Base-by-base conservation (phyloP, 1,140 invertebrate species). In the Eurosta solidaginis region DNA sequence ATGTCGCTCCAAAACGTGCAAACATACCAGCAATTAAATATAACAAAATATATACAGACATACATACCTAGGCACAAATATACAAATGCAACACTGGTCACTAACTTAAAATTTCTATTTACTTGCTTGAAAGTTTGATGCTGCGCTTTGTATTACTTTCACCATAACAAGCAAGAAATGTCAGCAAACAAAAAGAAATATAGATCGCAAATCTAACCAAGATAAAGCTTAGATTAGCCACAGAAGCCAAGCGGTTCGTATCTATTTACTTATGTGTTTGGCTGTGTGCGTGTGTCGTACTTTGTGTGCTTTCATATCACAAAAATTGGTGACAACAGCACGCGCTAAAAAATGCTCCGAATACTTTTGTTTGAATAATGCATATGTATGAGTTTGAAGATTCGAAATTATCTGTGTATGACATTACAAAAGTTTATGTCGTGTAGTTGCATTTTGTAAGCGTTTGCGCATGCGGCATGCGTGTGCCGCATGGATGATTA, bases 271-370 rank as follows among this genome's bases (percentile, higher is more conserved):
- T 4, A n/a, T n/a, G 22, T 36, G 25, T 17, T 5, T n/a, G 25
- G 5, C 1, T 12, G 0, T 2, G 22, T 54, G 25, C 14, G 14
- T 29, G 20, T 29, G 10, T 20, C 3, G 22, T 2, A 17, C 22
- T n/a, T n/a, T n/a, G n/a, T n/a, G n/a, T n/a, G n/a, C n/a, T n/a
- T n/a, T n/a, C n/a, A 73, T 20, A 73, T 36, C 63, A 17, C 27
- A 40, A 73, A 29, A 36, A 40, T 20, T n/a, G 36, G 76, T 52
- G 50, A 45, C 76, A 40, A 63, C 50, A 33, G 52, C 50, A 54
- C 49, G 52, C 49, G 52, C 76, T 25, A 44, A 77, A 40, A 25
- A 77, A 77, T 54, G 49, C 52, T 25, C 54, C 54, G 54, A 59
- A 59, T 59, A 29, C n/a, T 29, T 33, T 27, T 10, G 14, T 33